Base-by-base conservation (phyloP, 1,140 invertebrate genomes). In the Lanistes nyassanus region DNA sequence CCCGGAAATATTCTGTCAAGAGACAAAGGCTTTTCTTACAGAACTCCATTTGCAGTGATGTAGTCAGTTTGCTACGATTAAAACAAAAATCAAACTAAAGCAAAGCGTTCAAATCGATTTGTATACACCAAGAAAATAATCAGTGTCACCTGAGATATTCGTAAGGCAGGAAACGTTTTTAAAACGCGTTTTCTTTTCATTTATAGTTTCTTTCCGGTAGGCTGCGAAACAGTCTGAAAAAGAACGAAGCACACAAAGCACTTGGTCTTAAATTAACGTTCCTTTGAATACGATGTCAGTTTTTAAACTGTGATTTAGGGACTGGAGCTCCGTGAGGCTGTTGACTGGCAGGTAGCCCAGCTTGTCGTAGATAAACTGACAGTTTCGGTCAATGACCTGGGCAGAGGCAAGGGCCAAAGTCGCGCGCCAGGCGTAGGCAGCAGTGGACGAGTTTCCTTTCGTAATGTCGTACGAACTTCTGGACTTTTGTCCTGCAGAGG, bases 341-440 rank as follows among this genome's bases (percentile, higher is more conserved):
- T 23, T 34, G 0, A 74, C 72, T 16, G 72, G 62, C 9, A 65
- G n/a, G 29, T 74, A 74, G 4, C 72, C 72, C 23, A 74, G 42
- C 7, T 19, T 11, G 16, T 56, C n/a, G 56, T 69, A 67, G 7
- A 66, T 39, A 36, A 36, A 55, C 53, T 60, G 37, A 37, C 74
- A 69, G 37, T 58, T 56, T 31, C 21, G 2, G 34, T 67, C 74
- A 55, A 68, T 58, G 23, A 26, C 26, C 29, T 31, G 19, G 4
- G 65, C 74, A 5, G 29, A 23, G 9, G 6, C 1, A 62, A 65
- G 9, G 11, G 34, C n/a, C 23, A 74, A 19, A 7, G 11, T 42
- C 0, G n/a, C 9, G 37, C 72, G 39, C 72, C 72, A 74, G 26
- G n/a, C 47, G 21, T 74, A 51, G 13, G 72, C 58, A 13, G 72